Percentiles rank a stretch among this genome's conserved stretches.
Conservation (phyloP, 2,113 vertebrate genomes). For the Bothrops jararaca region DNA sequence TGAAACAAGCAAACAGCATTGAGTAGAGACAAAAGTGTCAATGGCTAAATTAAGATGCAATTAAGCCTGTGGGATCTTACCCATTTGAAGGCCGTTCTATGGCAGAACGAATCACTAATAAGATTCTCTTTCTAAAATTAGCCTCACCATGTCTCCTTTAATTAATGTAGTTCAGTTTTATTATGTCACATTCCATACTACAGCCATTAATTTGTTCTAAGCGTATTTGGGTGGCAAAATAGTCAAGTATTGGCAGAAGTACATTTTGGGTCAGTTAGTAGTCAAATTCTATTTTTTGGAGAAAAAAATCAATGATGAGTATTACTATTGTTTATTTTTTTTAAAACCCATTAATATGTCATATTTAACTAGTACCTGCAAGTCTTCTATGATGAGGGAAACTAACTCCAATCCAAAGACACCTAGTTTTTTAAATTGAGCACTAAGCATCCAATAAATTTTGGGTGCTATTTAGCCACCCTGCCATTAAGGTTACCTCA, state of each 20-base stretch:
- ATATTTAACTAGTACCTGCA: slow-evolving; percentile 32
- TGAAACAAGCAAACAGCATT: slow-evolving; percentile 10
- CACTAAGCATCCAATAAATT: not conserved
- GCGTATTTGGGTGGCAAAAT: slow-evolving; percentile 34
- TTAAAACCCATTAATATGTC: slow-evolving; percentile 22
- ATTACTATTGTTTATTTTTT: slow-evolving; percentile 51
- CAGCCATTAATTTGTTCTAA: slow-evolving; percentile 54
- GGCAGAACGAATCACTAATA: slow-evolving; percentile 40
- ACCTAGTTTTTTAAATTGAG: not conserved
- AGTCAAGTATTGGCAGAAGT: slow-evolving; percentile 54
- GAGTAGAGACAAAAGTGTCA: slow-evolving; percentile 27
- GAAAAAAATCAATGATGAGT: slow-evolving; percentile 23
- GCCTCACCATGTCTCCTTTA: slow-evolving; percentile 30
- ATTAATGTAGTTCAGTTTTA: slow-evolving; percentile 55
- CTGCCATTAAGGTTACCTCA: not conserved
- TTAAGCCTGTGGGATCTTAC: slow-evolving; percentile 50
- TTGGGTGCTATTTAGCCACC: not conserved
- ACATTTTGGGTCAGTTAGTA: slow-evolving; percentile 55
- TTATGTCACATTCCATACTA: slow-evolving; percentile 28
- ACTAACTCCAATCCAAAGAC: slow-evolving; percentile 7
- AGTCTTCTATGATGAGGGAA: slow-evolving; percentile 40
- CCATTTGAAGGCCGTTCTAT: slow-evolving; percentile 37
- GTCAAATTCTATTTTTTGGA: slow-evolving; percentile 67
- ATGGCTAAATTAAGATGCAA: slow-evolving; percentile 58
- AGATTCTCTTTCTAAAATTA: slow-evolving; percentile 11